Conservation (phyloP, 2,888 invertebrate species). For the Acrobasis consociella region DNA sequence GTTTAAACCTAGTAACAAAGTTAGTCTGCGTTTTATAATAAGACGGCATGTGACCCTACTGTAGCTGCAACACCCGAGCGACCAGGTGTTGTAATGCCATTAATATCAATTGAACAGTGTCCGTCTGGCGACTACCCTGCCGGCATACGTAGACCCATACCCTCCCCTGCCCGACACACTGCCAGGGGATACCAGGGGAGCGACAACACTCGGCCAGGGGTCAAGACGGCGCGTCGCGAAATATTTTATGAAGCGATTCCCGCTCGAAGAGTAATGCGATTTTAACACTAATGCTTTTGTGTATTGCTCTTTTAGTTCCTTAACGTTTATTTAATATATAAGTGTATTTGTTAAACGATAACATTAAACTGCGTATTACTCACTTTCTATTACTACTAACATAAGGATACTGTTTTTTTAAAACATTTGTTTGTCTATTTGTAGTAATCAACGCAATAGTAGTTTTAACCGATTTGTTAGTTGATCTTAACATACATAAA, state of each 20-base stretch:
- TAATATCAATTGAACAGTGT: conserved; percentile 79
- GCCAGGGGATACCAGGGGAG: conserved; percentile 26
- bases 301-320: conserved; percentile 28
- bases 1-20: too few relatives aligned
- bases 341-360: not conserved
- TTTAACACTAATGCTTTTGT: conserved; percentile 58
- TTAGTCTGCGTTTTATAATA: too few relatives aligned
- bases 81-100: conserved; percentile 76
- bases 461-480: too few relatives aligned
- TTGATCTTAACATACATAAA: too few relatives aligned
- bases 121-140: conserved; percentile 58
- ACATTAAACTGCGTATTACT: not conserved
- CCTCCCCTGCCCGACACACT: conserved; percentile 37
- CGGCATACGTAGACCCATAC: conserved; percentile 47
- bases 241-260: conserved; percentile 75
- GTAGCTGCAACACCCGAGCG: conserved; percentile 47
- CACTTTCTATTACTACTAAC: not conserved
- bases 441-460: too few relatives aligned
- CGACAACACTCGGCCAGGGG: conserved; percentile 34
- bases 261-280: conserved; percentile 67
- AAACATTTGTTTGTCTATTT: too few relatives aligned
- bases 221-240: conserved; percentile 49
- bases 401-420: too few relatives aligned
- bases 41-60: conserved; percentile 63
- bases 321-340: conserved; percentile 24